Evolutionary conservation across 2,888 invertebrate species (phyloP).

Genomic region (Tipula confusa): DNA sequence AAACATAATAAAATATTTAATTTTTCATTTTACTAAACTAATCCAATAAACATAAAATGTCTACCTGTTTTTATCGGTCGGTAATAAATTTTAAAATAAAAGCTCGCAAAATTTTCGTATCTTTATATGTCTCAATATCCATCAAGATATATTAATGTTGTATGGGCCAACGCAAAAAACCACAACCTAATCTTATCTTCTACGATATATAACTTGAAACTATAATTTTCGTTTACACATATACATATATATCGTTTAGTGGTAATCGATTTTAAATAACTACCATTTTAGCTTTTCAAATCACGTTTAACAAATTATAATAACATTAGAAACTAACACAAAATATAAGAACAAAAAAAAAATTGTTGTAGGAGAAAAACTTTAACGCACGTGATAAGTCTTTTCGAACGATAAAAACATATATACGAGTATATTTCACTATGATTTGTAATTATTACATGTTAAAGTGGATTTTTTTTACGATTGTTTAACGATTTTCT

Average conservation of each 20-base stretch:
- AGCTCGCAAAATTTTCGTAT: not conserved
- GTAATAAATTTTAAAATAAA: not conserved
- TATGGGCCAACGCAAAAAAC: not conserved
- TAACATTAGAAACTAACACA: slow-evolving; percentile 14
- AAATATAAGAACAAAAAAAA: not conserved
- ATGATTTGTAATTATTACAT: slow-evolving; percentile 25
- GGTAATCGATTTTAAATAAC: slow-evolving; percentile 3
- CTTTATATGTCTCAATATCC: not conserved
- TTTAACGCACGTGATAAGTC: slow-evolving; percentile 25
- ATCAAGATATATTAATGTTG: not conserved
- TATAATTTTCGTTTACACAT: not conserved
- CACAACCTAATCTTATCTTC: not conserved
- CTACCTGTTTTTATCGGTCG: not conserved
- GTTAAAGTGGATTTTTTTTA: not conserved
- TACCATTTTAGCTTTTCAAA: slow-evolving; percentile 3
- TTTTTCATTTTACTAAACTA: not conserved
- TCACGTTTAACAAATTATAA: slow-evolving; percentile 14
- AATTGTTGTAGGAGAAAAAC: not conserved
- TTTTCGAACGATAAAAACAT: not conserved
- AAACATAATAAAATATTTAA: slow-evolving; percentile 21
- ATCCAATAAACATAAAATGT: not conserved
- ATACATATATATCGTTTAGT: not conserved
- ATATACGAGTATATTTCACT: slow-evolving; percentile 13
- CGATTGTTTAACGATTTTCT: not conserved
- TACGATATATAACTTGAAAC: not conserved